These are phyloP conservation scores for Alethe diademata DNA, from an alignment of 2,113 vertebrate genomes.

Conservation along the genomic window DNA sequence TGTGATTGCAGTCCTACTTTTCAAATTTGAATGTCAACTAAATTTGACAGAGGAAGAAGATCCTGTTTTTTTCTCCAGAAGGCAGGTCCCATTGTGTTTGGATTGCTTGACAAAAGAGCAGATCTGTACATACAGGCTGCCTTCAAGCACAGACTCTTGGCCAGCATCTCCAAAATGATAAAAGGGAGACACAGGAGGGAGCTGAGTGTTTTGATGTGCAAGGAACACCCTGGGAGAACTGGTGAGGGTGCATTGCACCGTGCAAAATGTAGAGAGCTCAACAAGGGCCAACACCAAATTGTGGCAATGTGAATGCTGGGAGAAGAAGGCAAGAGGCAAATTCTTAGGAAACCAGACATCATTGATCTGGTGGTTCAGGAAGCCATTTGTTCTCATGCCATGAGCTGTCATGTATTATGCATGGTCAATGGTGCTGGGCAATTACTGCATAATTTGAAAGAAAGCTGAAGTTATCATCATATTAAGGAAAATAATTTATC, in stretches of 20 bases:
- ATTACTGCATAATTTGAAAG: background rate
- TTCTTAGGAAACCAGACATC: background rate
- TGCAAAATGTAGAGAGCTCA: rapidly evolving
- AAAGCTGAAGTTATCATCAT: background rate
- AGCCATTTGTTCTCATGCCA: background rate
- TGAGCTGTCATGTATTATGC: background rate
- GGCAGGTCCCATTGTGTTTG: background rate
- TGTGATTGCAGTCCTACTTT: background rate
- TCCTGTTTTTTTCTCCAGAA: background rate
- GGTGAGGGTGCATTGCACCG: background rate
- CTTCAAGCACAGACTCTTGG: background rate
- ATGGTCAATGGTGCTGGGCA: background rate
- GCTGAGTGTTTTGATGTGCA: background rate
- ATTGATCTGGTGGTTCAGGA: background rate
- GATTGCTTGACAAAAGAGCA: background rate
- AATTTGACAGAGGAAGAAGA: background rate
- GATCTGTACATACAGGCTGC: background rate
- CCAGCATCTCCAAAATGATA: background rate
- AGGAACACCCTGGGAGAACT: background rate
- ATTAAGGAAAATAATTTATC: background rate
- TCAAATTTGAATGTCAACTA: background rate
- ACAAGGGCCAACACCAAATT: background rate
- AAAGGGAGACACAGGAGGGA: background rate
- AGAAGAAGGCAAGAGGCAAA: background rate
- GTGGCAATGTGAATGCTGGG: rapidly evolving